These are phyloP conservation scores for Ganaspis brasiliensis DNA, from an alignment of 2,888 invertebrate species.

Conservation along the genomic window DNA sequence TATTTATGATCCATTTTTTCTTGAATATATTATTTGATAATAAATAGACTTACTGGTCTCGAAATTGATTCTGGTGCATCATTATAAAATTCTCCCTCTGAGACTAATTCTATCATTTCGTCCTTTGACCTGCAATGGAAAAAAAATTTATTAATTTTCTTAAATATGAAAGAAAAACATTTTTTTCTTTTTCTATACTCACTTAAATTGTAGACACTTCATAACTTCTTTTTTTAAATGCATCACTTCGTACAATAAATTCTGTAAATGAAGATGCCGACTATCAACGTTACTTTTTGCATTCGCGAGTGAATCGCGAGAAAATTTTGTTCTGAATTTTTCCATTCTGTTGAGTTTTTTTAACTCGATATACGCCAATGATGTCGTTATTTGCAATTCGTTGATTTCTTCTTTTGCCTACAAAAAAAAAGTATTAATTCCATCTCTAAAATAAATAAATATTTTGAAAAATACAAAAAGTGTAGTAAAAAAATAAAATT, in stretches of 20 bases:
- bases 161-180: conserved; percentile 48
- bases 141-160: conserved; percentile 43
- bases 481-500: too few relatives aligned
- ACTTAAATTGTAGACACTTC: conserved; percentile 96
- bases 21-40: too few relatives aligned
- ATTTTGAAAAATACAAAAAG: too few relatives aligned
- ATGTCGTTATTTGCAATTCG: conserved; percentile 87
- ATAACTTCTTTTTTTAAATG: conserved; percentile 97
- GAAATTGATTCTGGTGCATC: conserved; percentile 88
- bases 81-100: conserved; percentile 91
- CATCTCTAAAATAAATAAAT: too few relatives aligned
- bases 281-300: conserved; percentile 95
- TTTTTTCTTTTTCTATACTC: conserved; percentile 68
- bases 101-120: conserved; percentile 94
- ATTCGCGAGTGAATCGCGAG: conserved; percentile 90
- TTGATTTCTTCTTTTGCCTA: conserved; percentile 85
- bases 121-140: conserved; percentile 88
- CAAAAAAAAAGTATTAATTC: conserved; percentile 64
- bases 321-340: conserved; percentile 92
- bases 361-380: conserved; percentile 89
- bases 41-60: conserved; percentile 83
- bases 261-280: conserved; percentile 94
- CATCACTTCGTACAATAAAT: conserved; percentile 95
- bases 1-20: too few relatives aligned
- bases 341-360: conserved; percentile 95